Conservation (phyloP, 1,140 invertebrate species). For the Calephelis nemesis region DNA sequence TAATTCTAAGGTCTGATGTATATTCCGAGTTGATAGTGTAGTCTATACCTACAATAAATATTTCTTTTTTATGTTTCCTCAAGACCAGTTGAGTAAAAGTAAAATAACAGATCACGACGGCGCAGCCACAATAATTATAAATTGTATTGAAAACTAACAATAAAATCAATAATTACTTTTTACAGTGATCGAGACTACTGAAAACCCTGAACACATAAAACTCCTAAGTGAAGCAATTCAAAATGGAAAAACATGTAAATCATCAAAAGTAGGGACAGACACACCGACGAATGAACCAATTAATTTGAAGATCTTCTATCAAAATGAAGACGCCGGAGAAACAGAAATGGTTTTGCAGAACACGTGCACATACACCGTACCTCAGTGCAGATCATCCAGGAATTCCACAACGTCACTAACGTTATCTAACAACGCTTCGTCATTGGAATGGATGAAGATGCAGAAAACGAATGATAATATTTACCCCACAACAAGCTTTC, state of each 20-base stretch:
- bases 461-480: constrained; percentile 39
- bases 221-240: constrained; percentile 57
- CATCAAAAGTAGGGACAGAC: constrained; percentile 44
- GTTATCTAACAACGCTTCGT: constrained; percentile 55
- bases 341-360: constrained; percentile 63
- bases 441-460: constrained; percentile 67
- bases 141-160: too few species aligned
- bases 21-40: too few species aligned
- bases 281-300: constrained; percentile 37
- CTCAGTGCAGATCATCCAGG: constrained; percentile 44
- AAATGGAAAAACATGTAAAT: constrained; percentile 70
- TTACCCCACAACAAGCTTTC: constrained; percentile 53
- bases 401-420: constrained; percentile 50
- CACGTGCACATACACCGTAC: constrained; percentile 58
- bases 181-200: constrained; percentile 76
- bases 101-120: too few species aligned
- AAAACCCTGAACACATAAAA: constrained; percentile 60
- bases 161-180: too few species aligned
- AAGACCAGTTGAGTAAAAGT: too few species aligned
- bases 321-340: constrained; percentile 50
- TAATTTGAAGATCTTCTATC: constrained; percentile 60
- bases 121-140: too few species aligned
- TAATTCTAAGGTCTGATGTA: too few species aligned
- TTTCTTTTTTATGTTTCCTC: too few species aligned
- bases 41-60: too few species aligned